Percentiles rank a stretch among this genome's conserved stretches.
Conservation (phyloP, 2,797 vertebrate species). For the Garrulus glandarius region DNA sequence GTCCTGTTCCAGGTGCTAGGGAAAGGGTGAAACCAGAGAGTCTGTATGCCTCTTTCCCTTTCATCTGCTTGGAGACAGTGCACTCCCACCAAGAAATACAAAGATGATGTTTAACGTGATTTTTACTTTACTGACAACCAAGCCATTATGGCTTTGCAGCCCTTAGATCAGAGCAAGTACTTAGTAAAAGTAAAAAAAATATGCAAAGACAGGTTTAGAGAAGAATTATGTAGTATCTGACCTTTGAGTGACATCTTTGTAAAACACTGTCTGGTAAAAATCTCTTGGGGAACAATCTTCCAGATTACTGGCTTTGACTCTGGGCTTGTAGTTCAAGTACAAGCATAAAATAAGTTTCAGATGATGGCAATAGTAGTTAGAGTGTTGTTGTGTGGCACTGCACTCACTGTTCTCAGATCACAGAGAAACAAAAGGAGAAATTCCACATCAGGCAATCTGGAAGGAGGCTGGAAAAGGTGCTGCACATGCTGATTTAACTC, state of each 20-base stretch:
- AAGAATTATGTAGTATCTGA: not conserved
- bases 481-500: not conserved
- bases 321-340: not conserved
- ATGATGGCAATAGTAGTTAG: not conserved
- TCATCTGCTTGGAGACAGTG: not conserved
- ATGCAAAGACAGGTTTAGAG: not conserved
- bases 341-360: not conserved
- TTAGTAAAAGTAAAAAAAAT: not conserved
- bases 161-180: not conserved
- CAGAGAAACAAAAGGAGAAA: not conserved
- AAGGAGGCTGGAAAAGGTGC: not conserved
- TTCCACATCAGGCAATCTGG: not conserved
- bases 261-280: not conserved
- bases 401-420: not conserved
- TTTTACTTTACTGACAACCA: not conserved
- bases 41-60: not conserved
- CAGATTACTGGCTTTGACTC: not conserved
- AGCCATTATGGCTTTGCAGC: not conserved
- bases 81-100: rapidly evolving
- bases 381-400: not conserved
- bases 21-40: not conserved
- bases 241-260: not conserved
- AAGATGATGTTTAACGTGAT: not conserved
- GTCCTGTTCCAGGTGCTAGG: not conserved
- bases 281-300: not conserved